phyloP scores from a whole-genome alignment of 2,797 vertebrate species.

The Tiaroga cobitis region DNA sequence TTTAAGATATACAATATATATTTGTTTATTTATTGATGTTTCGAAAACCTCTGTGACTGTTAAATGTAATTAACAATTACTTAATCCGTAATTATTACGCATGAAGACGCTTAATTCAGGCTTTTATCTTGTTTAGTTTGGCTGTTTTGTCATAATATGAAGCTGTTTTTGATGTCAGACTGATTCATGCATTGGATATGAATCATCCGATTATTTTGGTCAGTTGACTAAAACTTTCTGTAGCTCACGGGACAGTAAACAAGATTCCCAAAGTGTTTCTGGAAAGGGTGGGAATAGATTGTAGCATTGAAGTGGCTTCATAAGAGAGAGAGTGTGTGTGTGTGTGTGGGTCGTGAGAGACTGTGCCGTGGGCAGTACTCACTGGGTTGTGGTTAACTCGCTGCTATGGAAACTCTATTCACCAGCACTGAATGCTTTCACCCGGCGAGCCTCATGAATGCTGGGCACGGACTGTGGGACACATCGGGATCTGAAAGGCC shows the following conservation, averaged over 20 bases:
- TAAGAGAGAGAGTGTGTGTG: constrained; percentile 20
- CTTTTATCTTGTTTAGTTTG: background rate
- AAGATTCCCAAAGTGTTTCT: background rate
- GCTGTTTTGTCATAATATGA: background rate
- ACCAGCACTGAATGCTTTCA: constrained; percentile 87
- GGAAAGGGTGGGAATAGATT: background rate
- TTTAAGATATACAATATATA: no score
- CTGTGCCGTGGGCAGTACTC: constrained; percentile 80
- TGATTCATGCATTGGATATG: background rate
- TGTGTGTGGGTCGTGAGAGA: constrained; percentile 78
- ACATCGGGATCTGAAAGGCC: constrained; percentile 78
- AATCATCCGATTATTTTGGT: background rate
- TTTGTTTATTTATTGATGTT: no score
- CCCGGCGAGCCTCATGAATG: constrained; percentile 87
- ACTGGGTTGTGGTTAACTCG: constrained; percentile 87
- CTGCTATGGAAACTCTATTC: constrained; percentile 89
- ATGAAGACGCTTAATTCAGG: background rate
- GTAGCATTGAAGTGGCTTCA: background rate
- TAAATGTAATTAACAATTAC: no score
- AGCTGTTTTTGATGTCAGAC: background rate
- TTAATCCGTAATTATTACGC: no score
- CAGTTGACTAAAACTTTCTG: background rate
- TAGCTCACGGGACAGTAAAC: background rate
- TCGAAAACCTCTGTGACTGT: background rate
- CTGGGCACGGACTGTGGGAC: constrained; percentile 80